Percentiles rank a stretch among this genome's conserved stretches.
These are phyloP conservation scores for Melospiza melodia DNA, from an alignment of 2,113 vertebrate genomes.

Conservation along the genomic window DNA sequence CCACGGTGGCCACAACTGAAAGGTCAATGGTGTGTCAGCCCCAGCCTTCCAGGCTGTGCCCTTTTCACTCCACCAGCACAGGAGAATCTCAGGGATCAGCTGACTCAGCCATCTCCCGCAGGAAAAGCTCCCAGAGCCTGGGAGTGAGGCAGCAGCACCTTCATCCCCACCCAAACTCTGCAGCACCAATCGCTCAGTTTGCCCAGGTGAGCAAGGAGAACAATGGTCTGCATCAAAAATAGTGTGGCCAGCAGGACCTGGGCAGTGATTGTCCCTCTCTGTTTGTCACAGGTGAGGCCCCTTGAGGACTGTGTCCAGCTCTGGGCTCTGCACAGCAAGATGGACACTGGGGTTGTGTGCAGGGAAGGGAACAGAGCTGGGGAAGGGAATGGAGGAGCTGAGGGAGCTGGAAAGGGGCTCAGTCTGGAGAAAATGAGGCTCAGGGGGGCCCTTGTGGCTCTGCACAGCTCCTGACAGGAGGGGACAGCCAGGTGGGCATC, in stretches of 20 bases:
- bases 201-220: neutral
- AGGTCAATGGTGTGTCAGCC: neutral
- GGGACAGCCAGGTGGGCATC: no score
- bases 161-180: neutral
- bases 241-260: neutral
- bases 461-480: neutral
- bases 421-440: neutral
- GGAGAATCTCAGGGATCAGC: neutral
- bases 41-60: neutral
- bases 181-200: neutral
- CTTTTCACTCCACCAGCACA: neutral
- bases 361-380: fast-evolving
- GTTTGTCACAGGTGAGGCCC: neutral
- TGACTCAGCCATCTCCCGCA: neutral
- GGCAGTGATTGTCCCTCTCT: neutral
- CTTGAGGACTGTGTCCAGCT: neutral
- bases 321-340: neutral
- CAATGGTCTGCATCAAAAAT: neutral
- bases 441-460: neutral
- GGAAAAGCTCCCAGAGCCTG: neutral
- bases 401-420: neutral
- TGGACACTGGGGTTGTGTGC: neutral
- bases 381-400: neutral
- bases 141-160: neutral
- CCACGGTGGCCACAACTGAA: neutral